These are phyloP conservation scores for Rissa tridactyla DNA, from an alignment of 2,113 vertebrate species.

Conservation along the genomic window DNA sequence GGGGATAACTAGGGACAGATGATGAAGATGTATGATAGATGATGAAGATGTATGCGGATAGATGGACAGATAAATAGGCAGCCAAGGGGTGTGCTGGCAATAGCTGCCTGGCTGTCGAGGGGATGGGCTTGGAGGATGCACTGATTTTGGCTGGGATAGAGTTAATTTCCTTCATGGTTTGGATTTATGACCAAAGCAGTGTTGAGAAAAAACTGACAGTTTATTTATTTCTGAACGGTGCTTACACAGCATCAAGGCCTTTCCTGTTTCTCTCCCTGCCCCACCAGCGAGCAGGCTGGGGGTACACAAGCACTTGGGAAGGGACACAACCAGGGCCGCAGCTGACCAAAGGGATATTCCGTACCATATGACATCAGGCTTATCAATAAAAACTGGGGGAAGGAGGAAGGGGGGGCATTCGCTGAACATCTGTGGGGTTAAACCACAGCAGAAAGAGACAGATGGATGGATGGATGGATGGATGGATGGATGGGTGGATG, in stretches of 20 bases:
- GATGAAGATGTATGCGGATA: no score
- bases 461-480: no score
- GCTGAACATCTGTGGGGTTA: not conserved
- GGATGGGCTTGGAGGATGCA: not conserved
- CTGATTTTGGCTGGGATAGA: not conserved
- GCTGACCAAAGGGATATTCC: not conserved
- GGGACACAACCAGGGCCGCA: not conserved
- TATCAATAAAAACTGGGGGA: not conserved
- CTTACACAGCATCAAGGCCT: not conserved
- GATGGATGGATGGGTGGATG: no score
- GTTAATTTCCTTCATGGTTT: not conserved
- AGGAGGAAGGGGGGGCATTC: accelerated
- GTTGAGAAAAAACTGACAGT: not conserved
- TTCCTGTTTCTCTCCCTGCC: not conserved
- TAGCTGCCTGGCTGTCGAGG: not conserved
- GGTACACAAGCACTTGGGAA: not conserved
- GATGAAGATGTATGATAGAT: not conserved
- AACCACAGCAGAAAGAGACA: not conserved
- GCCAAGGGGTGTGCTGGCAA: not conserved
- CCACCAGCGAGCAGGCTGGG: not conserved
- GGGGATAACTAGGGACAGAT: not conserved
- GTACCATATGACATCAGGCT: accelerated
- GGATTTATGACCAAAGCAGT: not conserved
- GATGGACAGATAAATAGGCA: not conserved
- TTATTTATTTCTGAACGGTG: not conserved